Conservation (phyloP, 2,113 vertebrate genomes). For the Toxotes jaculatrix region DNA sequence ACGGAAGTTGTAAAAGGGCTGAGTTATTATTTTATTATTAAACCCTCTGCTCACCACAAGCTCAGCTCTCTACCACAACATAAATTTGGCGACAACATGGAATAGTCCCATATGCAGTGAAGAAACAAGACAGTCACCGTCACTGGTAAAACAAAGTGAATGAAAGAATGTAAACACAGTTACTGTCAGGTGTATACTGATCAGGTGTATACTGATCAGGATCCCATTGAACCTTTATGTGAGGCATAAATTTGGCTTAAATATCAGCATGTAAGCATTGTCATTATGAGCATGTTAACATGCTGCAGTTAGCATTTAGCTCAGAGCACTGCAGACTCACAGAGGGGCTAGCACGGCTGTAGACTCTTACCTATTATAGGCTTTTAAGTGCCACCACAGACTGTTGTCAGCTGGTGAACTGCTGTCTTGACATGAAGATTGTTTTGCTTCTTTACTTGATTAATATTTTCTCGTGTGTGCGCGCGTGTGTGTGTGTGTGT, state of each 20-base stretch:
- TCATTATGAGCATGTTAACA: background rate
- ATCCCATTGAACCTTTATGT: background rate
- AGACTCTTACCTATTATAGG: background rate
- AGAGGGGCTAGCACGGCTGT: background rate
- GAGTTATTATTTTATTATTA: background rate
- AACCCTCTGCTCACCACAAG: background rate
- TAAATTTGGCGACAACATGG: background rate
- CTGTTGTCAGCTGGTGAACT: constrained; percentile 18
- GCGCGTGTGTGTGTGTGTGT: constrained; percentile 20
- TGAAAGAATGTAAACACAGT: background rate
- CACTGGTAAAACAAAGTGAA: background rate
- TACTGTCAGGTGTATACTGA: background rate
- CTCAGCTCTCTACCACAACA: background rate
- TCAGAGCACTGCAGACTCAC: constrained; percentile 2
- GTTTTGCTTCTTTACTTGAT: background rate
- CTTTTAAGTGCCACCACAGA: background rate
- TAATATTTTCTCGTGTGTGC: constrained; percentile 25
- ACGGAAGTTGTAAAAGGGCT: background rate
- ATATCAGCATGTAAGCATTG: constrained; percentile 2
- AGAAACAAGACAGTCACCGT: background rate
- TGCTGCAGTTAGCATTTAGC: background rate
- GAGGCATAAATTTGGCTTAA: background rate
- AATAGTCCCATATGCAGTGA: background rate
- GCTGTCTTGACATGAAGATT: constrained; percentile 7
- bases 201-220: background rate